Conservation (phyloP, 2,888 invertebrate species). For the Luperina nickerlii region DNA sequence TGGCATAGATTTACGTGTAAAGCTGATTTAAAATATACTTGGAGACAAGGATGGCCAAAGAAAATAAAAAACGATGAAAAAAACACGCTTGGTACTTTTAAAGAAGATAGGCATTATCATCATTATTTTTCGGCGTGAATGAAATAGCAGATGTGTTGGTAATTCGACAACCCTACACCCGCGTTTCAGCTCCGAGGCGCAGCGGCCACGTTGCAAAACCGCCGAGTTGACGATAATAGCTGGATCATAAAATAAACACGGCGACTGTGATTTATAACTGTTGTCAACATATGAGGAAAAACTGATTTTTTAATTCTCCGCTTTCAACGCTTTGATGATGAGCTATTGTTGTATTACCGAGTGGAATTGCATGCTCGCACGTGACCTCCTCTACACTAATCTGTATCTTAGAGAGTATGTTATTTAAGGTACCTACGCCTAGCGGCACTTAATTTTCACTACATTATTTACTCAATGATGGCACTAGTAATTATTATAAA, state of each 20-base stretch:
- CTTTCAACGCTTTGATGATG: slow-evolving; percentile 84
- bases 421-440: slow-evolving; percentile 22
- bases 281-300: slow-evolving; percentile 85
- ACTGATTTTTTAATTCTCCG: slow-evolving; percentile 83
- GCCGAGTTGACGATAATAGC: slow-evolving; percentile 87
- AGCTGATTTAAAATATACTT: slow-evolving; percentile 18
- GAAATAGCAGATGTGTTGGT: slow-evolving; percentile 18
- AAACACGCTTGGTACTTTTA: background rate
- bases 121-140: background rate
- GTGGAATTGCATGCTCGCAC: slow-evolving; percentile 63
- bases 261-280: slow-evolving; percentile 85
- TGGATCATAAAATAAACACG: slow-evolving; percentile 88
- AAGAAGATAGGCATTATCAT: slow-evolving; percentile 3
- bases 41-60: background rate
- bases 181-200: slow-evolving; percentile 70
- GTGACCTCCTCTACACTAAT: slow-evolving; percentile 51
- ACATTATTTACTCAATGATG: slow-evolving; percentile 13
- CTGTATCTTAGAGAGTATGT: slow-evolving; percentile 28
- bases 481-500: background rate
- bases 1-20: slow-evolving; percentile 52
- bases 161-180: slow-evolving; percentile 68
- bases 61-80: background rate
- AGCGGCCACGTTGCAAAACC: slow-evolving; percentile 86
- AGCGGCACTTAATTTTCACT: slow-evolving; percentile 10
- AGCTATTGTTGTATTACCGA: slow-evolving; percentile 77